These are phyloP conservation scores for Pachyuromys duprasi DNA, from an alignment of 2,797 vertebrate species.

Conservation along the genomic window DNA sequence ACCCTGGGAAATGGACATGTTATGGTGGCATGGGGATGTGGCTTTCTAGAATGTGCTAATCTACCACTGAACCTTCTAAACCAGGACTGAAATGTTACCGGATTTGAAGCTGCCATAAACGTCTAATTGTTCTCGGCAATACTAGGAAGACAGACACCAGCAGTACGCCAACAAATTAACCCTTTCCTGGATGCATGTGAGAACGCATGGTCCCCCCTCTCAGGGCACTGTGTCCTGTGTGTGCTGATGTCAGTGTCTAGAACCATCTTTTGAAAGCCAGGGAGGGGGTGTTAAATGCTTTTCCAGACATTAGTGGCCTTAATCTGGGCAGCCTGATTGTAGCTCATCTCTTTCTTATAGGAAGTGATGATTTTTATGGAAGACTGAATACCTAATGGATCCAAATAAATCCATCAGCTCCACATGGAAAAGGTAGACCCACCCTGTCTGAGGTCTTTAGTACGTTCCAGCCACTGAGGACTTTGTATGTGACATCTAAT, in stretches of 20 bases:
- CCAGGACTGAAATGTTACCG: not conserved
- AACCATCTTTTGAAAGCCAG: not conserved
- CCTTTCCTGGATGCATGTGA: not conserved
- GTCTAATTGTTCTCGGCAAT: not conserved
- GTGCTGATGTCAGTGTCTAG: not conserved
- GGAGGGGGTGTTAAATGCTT: not conserved
- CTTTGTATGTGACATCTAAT: rapidly evolving
- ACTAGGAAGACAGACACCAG: not conserved
- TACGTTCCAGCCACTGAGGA: not conserved
- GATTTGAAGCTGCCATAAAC: not conserved
- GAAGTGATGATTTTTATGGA: not conserved
- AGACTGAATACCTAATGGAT: not conserved
- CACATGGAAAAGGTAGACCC: not conserved
- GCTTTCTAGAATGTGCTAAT: not conserved
- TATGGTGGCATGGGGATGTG: not conserved
- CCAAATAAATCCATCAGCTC: not conserved
- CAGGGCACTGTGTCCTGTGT: no score
- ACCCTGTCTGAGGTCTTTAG: not conserved
- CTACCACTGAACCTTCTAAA: not conserved
- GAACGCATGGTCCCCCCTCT: no score
- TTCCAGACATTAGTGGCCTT: not conserved
- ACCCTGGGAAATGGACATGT: slow-evolving; percentile 88
- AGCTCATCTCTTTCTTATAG: not conserved
- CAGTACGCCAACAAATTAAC: rapidly evolving
- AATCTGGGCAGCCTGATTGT: not conserved